Evolutionary conservation across 2,888 invertebrate genomes (phyloP), one percentile per base, ranked within the genome.

Genomic region (Punctoribates punctum): DNA sequence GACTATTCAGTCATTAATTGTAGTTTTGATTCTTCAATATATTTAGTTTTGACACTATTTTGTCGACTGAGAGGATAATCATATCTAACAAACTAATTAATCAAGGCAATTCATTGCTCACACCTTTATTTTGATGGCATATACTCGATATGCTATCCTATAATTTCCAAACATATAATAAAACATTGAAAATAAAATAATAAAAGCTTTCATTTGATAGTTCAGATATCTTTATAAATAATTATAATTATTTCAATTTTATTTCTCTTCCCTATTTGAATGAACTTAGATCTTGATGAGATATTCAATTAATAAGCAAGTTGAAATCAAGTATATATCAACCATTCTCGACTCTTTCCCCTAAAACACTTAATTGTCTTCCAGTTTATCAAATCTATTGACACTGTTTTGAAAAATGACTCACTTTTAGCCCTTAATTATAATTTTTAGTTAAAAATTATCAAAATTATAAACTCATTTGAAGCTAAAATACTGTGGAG

Each of bases 91-190:
- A 13, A 34, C 67, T 38, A 34, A 67, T 67, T 67, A 67, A 67
- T 67, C 38, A 67, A 15, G 6, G 9, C 20, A 67, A 62, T 67
- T 34, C n/a, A 34, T 38, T 15, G 67, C 29, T 67, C 38, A 67
- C 67, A 67, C 67, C 67, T 34, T 67, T 67, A 67, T 67, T 67
- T 67, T 38, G 67, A 67, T 67, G 29, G 2, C 20, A 67, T 8
- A n/a, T 17, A 38, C n/a, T 38, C 38, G 38, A 67, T 67, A 67
- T 38, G 34, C 62, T 62, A 67, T 38, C 11, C 62, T 62, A 34
- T 62, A 62, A 62, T 62, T 62, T 62, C 25, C 11, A 29, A 62
- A 25, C 25, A 23, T 17, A 62, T 25, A 17, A 57, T 23, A 57
- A 23, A 20, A 20, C n/a, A 57, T 4, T 6, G 5, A 57, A 1